A percentile compares a stretch with the other conserved stretches of the same genome.
Conservation (phyloP, 2,113 vertebrate species). For the Apodemus speciosus region DNA sequence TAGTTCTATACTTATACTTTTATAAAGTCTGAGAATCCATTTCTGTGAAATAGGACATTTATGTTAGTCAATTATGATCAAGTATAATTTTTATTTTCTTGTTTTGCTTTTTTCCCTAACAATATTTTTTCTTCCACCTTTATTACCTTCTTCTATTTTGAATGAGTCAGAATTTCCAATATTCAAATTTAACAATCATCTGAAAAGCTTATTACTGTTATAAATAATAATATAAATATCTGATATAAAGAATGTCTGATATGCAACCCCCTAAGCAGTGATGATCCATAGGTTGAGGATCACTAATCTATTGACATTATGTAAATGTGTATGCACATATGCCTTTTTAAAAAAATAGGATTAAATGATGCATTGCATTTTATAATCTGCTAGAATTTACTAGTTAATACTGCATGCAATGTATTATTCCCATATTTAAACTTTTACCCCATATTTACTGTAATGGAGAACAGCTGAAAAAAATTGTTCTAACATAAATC, state of each 20-base stretch:
- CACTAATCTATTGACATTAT: not conserved
- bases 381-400: not conserved
- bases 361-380: not conserved
- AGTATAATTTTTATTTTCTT: not conserved
- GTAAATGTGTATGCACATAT: not conserved
- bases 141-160: not conserved
- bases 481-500: not conserved
- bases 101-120: not conserved
- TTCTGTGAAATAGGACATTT: not conserved
- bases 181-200: not conserved
- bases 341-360: not conserved
- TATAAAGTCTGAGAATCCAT: not conserved
- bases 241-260: not conserved
- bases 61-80: not conserved
- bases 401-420: not conserved
- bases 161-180: not conserved
- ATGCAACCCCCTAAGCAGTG: not conserved
- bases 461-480: not conserved
- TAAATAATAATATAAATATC: not conserved
- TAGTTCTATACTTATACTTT: not conserved
- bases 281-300: not conserved
- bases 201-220: not conserved
- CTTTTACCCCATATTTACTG: not conserved
- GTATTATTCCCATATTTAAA: not conserved
- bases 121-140: not conserved